Base-by-base conservation (phyloP, 1,140 invertebrate genomes). In the Drosophila pachea region DNA sequence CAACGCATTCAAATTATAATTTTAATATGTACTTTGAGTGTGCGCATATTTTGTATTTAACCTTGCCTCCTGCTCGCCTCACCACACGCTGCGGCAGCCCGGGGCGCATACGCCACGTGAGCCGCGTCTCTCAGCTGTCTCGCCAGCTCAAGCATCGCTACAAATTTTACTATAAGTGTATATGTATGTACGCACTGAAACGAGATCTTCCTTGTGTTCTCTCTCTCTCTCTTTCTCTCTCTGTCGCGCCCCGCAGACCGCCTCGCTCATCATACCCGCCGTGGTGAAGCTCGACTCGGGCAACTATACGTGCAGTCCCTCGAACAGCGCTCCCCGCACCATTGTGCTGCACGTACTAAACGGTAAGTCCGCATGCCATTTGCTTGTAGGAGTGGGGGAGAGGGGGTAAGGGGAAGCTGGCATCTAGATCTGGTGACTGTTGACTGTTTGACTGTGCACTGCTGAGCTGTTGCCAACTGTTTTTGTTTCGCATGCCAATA, bases 241-340 rank as follows among this genome's bases (percentile, higher is more conserved):
- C 38, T 63, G 29, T 61, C 52, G 56, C 29, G 63, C 66, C 74
- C 68, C 75, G 55, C 79, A 89, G 88, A 79, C 84, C 59, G 88
- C 87, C 56, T 88, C 88, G 50, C 82, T 89, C 73, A 88, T 89
- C 73, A 89, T 89, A 69, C 87, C 89, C 66, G 84, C 88, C 53
- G 89, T 89, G 62, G 84, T 78, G 47, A 89, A 89, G 59, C 71
- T 74, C 63, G 87, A 89, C 74, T 89, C 87, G 14, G 89, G 89
- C 60, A 89, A 89, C 75, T 89, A 89, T 69, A 89, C 89, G 56
- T 89, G 89, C 87, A 88, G 86, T 67, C 89, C 89, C 54, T 89
- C 89, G 40, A 89, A 89, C 73, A 89, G 87, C 62, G 87, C 77
- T 4, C 81, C 88, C n/a, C 75, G 84, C 62, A 89, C 88, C 50